Evolutionary conservation across 2,113 vertebrate species (phyloP), one percentile per base, ranked within the genome.

Genomic region (Burhinus oedicnemus): DNA sequence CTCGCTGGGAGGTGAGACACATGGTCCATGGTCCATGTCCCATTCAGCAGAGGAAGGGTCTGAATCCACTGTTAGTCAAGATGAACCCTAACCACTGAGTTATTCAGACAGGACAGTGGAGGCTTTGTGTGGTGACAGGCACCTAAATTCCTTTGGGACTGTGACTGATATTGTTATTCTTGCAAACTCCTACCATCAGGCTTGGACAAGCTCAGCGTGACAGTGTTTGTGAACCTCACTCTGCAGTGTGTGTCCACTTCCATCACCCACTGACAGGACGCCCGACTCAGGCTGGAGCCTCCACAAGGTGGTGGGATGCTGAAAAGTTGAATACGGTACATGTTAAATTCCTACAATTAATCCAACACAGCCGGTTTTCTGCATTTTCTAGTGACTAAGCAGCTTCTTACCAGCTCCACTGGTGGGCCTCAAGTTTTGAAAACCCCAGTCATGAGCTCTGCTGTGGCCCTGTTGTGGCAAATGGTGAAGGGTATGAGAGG

Each of bases 231-330:
- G 78, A 61, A 49, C 51, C 27, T 49, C 6, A 3, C 40, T 57
- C 25, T 12, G 19, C 40, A 38, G 12, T 69, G 47, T 62, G 36
- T 26, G 23, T 15, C 47, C 68, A 34, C 6, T 22, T 55, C 61
- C 5, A 2, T 8, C 4, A 1, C 29, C 9, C 30, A 29, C 15
- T 1, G 1, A 22, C 36, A 44, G 30, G 38, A 23, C 1, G 1
- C 15, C 17, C 1, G 2, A 3, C 66, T 15, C 42, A 18, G 70
- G 20, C 49, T n/a, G n/a, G 6, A 84, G 54, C 32, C 45, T 77
- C 70, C n/a, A 17, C 1, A 0, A 26, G 42, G 13, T 13, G 7
- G 3, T 49, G 38, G 18, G 49, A 17, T 34, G 51, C 11, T 88
- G 55, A 54, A 38, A 61, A 42, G 26, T 2, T n/a, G 19, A 47